Conservation (phyloP, 2,888 invertebrate genomes). For the Apamea epomidion region DNA sequence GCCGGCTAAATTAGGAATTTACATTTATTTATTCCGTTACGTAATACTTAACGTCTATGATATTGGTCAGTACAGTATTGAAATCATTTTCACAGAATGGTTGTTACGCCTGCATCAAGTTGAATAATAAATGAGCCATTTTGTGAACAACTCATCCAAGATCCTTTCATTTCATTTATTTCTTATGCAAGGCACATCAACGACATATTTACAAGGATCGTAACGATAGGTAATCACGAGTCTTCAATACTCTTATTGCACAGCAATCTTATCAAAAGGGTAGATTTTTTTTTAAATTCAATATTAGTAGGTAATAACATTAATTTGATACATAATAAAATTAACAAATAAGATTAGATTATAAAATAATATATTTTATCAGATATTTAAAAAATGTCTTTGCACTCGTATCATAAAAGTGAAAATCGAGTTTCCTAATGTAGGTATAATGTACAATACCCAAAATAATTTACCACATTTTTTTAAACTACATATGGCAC, state of each 20-base stretch:
- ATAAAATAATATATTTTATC: too few relatives aligned
- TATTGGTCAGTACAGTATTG: background rate
- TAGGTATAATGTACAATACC: background rate
- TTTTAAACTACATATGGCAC: background rate
- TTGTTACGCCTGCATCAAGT: background rate
- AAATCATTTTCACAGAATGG: background rate
- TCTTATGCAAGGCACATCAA: background rate
- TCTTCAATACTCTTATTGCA: too few relatives aligned
- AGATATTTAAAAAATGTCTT: background rate
- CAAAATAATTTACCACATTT: background rate
- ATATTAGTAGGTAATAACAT: too few relatives aligned
- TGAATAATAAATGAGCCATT: background rate
- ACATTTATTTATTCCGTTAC: constrained; percentile 49
- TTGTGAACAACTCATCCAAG: background rate
- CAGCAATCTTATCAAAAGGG: too few relatives aligned
- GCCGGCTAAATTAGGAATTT: background rate
- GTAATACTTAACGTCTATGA: constrained; percentile 22
- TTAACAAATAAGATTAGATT: too few relatives aligned
- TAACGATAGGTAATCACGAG: background rate
- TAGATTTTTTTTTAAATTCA: too few relatives aligned
- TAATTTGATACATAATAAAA: too few relatives aligned
- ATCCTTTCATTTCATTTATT: background rate
- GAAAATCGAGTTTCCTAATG: background rate
- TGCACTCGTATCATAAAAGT: background rate
- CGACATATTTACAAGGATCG: background rate